These are phyloP conservation scores for Apamea anceps DNA, from an alignment of 2,888 invertebrate species.

Conservation along the genomic window DNA sequence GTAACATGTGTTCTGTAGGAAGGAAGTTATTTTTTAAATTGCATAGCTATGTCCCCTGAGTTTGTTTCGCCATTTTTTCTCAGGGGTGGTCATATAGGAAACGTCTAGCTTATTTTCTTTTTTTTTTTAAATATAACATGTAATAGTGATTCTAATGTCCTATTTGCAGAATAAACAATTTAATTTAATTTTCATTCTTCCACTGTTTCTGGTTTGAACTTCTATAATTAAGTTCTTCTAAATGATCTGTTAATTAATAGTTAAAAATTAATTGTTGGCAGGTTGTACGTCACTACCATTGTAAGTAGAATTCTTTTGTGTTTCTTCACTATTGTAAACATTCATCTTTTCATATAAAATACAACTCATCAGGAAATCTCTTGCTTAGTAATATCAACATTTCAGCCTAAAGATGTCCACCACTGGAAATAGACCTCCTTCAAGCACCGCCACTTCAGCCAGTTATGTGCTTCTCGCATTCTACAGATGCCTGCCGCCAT, in stretches of 20 bases:
- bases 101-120: too few relatives aligned
- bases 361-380: background rate
- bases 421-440: background rate
- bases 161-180: background rate
- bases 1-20: background rate
- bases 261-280: conserved; percentile 22
- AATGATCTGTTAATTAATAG: background rate
- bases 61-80: background rate
- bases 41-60: background rate
- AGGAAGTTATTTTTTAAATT: background rate
- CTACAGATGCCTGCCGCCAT: background rate
- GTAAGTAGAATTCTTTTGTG: conserved; percentile 4
- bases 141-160: too few relatives aligned
- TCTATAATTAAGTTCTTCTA: background rate
- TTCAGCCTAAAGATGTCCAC: background rate
- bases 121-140: too few relatives aligned
- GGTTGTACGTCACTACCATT: conserved; percentile 17
- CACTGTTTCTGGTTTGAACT: background rate
- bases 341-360: background rate
- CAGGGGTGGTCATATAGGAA: too few relatives aligned
- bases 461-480: background rate
- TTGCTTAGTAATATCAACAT: background rate
- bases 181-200: background rate
- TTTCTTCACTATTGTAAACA: background rate
- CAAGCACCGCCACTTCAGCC: background rate